These are phyloP conservation scores for Xanthia togata DNA, from an alignment of 2,888 invertebrate genomes.

Conservation along the genomic window DNA sequence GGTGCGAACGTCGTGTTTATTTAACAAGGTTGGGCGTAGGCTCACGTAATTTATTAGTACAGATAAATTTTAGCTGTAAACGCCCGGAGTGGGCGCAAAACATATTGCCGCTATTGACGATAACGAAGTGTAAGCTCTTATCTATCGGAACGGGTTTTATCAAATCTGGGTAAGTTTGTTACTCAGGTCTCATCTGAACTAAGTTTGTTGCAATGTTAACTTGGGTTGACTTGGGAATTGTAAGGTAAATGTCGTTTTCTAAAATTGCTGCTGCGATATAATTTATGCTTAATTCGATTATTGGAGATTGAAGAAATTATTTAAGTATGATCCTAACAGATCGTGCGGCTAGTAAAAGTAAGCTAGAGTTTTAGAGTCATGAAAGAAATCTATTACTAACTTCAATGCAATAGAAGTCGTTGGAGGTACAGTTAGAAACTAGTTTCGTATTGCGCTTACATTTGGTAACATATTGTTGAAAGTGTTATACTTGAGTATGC, in stretches of 20 bases:
- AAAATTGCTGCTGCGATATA: neutral
- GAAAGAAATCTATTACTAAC: neutral
- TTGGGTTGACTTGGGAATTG: constrained; percentile 36
- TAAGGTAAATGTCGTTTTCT: constrained; percentile 24
- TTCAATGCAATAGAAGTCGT: neutral
- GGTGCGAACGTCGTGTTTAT: constrained; percentile 85
- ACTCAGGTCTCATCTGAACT: constrained; percentile 30
- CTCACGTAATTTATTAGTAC: constrained; percentile 82
- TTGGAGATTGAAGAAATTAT: neutral
- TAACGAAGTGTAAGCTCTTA: constrained; percentile 71
- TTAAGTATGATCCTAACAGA: neutral
- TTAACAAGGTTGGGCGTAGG: constrained; percentile 80
- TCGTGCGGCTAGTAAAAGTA: neutral
- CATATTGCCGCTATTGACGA: constrained; percentile 79
- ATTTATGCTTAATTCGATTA: neutral
- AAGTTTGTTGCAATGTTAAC: constrained; percentile 45
- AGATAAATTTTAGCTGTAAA: constrained; percentile 85
- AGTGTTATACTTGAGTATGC: neutral
- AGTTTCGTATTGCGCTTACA: neutral
- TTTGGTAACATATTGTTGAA: constrained; percentile 7
- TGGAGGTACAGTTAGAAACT: neutral
- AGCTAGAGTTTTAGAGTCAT: neutral
- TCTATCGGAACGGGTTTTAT: constrained; percentile 58
- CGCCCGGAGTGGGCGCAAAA: constrained; percentile 71
- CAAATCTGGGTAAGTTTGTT: constrained; percentile 55